phyloP scores from a whole-genome alignment of 2,888 invertebrate species.

The Lasioglossum zephyrum region DNA sequence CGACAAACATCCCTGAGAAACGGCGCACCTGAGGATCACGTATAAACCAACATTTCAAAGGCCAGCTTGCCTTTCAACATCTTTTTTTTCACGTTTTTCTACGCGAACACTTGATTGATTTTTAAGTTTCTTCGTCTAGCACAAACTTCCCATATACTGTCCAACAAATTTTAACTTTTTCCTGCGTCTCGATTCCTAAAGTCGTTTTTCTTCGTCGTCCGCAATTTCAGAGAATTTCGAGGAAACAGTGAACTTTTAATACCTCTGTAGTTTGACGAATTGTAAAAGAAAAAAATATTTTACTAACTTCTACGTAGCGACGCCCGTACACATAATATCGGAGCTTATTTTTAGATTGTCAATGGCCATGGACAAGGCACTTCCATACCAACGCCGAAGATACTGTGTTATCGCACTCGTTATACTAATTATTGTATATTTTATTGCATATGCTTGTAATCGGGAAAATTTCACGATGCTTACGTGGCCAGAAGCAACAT shows the following conservation, averaged over 20 bases:
- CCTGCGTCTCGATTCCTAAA: no score
- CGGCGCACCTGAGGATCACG: neutral
- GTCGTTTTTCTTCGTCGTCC: no score
- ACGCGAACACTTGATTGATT: neutral
- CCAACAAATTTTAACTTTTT: no score
- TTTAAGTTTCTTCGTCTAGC: no score
- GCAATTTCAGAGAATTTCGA: no score
- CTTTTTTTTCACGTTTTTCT: neutral
- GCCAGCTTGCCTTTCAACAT: neutral
- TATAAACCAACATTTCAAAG: neutral
- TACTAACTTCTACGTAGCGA: neutral
- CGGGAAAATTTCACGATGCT: neutral
- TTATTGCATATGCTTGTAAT: neutral
- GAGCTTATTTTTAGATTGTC: neutral
- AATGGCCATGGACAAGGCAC: neutral
- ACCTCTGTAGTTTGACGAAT: no score
- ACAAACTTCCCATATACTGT: no score
- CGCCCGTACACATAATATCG: neutral
- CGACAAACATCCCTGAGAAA: constrained; percentile 13
- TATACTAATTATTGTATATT: neutral
- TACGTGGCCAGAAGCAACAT: neutral
- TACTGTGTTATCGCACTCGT: neutral
- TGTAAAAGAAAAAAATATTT: neutral
- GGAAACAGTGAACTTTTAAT: no score
- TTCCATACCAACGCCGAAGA: neutral